Conservation (phyloP, 2,888 invertebrate species). For the Autographa gamma region DNA sequence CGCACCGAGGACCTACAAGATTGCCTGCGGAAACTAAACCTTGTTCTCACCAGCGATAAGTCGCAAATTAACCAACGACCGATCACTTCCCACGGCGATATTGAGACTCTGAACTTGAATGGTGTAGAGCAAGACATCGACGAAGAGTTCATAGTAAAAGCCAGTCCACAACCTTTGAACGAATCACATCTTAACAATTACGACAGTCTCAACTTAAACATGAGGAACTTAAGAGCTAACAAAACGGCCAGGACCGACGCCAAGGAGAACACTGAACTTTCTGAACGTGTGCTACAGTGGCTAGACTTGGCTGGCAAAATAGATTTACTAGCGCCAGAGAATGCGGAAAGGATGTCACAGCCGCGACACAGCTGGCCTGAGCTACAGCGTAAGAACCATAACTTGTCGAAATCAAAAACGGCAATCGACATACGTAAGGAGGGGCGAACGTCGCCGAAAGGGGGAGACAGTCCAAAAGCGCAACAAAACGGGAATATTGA, state of each 20-base stretch:
- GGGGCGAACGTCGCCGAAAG: constrained; percentile 70
- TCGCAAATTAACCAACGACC: constrained; percentile 66
- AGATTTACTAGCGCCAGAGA: constrained; percentile 78
- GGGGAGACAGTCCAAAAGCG: constrained; percentile 73
- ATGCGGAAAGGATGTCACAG: constrained; percentile 76
- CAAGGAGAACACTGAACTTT: constrained; percentile 80
- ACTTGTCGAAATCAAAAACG: constrained; percentile 79
- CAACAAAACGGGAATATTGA: constrained; percentile 79
- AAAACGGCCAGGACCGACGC: constrained; percentile 76
- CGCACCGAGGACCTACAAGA: constrained; percentile 68
- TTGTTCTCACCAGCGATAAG: constrained; percentile 75
- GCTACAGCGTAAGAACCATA: constrained; percentile 73
- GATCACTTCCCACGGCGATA: constrained; percentile 62
- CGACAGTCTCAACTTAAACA: constrained; percentile 67
- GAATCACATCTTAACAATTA: constrained; percentile 66
- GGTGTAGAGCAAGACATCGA: constrained; percentile 75
- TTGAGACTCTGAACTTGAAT: constrained; percentile 76
- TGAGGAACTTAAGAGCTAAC: constrained; percentile 78
- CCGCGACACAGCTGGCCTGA: constrained; percentile 85
- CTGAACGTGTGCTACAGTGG: constrained; percentile 94
- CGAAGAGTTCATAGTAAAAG: constrained; percentile 72
- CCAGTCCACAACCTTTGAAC: constrained; percentile 73
- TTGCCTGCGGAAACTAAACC: constrained; percentile 73
- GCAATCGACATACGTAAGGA: constrained; percentile 76
- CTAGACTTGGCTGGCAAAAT: constrained; percentile 92